phyloP scores from a whole-genome alignment of 2,113 vertebrate species.

The Vanacampus margaritifer region DNA sequence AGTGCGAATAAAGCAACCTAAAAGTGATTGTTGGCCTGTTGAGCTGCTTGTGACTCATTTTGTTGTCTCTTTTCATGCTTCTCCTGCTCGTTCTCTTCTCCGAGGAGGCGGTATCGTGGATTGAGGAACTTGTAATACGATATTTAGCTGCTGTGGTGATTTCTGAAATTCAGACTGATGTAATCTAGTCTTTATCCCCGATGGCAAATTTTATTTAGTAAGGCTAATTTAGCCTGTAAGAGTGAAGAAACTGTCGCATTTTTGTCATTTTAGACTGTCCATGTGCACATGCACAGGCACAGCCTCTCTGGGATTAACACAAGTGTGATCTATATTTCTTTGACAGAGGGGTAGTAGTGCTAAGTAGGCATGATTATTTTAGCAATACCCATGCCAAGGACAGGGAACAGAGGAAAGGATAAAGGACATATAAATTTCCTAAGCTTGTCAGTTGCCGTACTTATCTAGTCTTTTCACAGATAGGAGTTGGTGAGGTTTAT shows the following conservation, averaged over 20 bases:
- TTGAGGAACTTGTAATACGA: slow-evolving; percentile 53
- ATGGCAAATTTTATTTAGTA: slow-evolving; percentile 38
- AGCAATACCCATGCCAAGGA: slow-evolving; percentile 11
- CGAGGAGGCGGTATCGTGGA: slow-evolving; percentile 36
- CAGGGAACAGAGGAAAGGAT: slow-evolving; percentile 9
- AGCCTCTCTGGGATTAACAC: slow-evolving; percentile 23
- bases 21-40: slow-evolving; percentile 25
- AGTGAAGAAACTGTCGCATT: slow-evolving; percentile 6
- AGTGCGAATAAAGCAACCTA: slow-evolving; percentile 32
- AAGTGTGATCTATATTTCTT: slow-evolving; percentile 14
- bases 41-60: slow-evolving; percentile 33
- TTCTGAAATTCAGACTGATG: slow-evolving; percentile 44
- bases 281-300: too few relatives aligned
- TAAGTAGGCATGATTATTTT: slow-evolving; percentile 7
- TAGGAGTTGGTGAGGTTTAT: slow-evolving; percentile 11
- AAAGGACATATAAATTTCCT: slow-evolving; percentile 11
- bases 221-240: slow-evolving; percentile 36
- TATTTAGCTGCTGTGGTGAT: slow-evolving; percentile 48
- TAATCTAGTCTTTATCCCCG: slow-evolving; percentile 44
- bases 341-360: slow-evolving; percentile 12
- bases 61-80: slow-evolving; percentile 32
- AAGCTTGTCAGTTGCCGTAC: slow-evolving; percentile 17
- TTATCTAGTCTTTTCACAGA: slow-evolving; percentile 30
- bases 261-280: slow-evolving; percentile 9
- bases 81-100: slow-evolving; percentile 34